Base-by-base conservation (phyloP, 1,140 invertebrate species). In the Drosophila lowei region DNA sequence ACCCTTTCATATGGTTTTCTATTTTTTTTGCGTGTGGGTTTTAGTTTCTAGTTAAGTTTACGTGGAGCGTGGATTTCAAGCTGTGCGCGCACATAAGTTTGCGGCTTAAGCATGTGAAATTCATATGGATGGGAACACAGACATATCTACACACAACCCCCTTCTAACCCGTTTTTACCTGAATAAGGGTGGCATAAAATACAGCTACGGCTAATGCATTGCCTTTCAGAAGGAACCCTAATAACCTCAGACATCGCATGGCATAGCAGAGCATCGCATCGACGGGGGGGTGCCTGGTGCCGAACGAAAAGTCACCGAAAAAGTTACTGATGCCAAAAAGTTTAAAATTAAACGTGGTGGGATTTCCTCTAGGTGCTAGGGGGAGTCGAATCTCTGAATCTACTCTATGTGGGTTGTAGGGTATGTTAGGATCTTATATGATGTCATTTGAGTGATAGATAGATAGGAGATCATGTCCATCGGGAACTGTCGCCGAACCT, bases 41-140 rank as follows among this genome's bases (percentile, higher is more conserved):
- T 85, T 70, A 70, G 72, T 79, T 85, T 85, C 58, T 42, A 85
- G 77, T 81, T 81, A 75, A 88, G 81, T 85, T 85, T 81, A 86
- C 77, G 81, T 88, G 83, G 11, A 71, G 77, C 81, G 73, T 71
- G 77, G 83, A 88, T 78, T 86, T 85, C 81, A 85, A 85, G 81
- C 81, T 85, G 83, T 85, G 83, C 77, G 70, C 81, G 73, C 74
- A 86, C 83, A 80, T 86, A 86, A 88, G 81, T 86, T 86, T 85
- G 70, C 74, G 83, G 81, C 81, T 85, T 85, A 85, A 85, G 83
- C 81, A 88, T 85, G 83, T 81, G 83, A 81, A 81, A 85, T 81
- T 88, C 81, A 88, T 88, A 86, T 68, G 80, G 75, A 23, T 46
- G 77, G 81, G 42, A 64, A 54, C 38, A 56, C 41, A 56, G 21